Conservation (phyloP, 2,797 vertebrate species). For the Gila robusta region DNA sequence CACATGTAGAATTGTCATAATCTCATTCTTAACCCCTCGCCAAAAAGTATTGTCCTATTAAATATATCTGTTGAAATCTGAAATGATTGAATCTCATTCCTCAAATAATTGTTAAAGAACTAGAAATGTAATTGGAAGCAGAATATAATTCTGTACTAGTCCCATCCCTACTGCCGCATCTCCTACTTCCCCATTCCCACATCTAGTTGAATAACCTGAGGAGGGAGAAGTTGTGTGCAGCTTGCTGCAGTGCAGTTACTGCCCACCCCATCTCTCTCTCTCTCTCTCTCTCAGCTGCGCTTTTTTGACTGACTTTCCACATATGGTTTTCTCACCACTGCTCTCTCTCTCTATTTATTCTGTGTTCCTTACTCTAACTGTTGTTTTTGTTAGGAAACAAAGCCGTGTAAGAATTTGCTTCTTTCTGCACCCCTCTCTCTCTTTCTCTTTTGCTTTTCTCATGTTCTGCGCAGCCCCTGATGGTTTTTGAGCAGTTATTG, state of each 20-base stretch:
- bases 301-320: conserved; percentile 47
- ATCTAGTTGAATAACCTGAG: conserved; percentile 37
- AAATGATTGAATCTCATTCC: too few relatives aligned
- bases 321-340: conserved; percentile 57
- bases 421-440: conserved; percentile 21
- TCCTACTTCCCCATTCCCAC: conserved; percentile 43
- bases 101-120: not conserved
- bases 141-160: conserved; percentile 10
- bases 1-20: not conserved
- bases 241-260: conserved; percentile 72
- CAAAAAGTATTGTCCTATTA: not conserved
- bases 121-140: not conserved
- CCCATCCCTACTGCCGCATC: conserved; percentile 49
- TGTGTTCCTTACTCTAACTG: not conserved
- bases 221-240: conserved; percentile 36
- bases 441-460: not conserved
- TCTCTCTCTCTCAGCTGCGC: conserved; percentile 54
- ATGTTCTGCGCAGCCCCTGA: conserved; percentile 6
- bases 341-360: not conserved
- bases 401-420: not conserved
- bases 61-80: not conserved
- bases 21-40: not conserved
- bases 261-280: conserved; percentile 30
- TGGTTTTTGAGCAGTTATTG: conserved; percentile 45
- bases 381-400: conserved; percentile 28